These are phyloP conservation scores for Tinea semifulvella DNA, from an alignment of 2,888 invertebrate species.

Conservation along the genomic window DNA sequence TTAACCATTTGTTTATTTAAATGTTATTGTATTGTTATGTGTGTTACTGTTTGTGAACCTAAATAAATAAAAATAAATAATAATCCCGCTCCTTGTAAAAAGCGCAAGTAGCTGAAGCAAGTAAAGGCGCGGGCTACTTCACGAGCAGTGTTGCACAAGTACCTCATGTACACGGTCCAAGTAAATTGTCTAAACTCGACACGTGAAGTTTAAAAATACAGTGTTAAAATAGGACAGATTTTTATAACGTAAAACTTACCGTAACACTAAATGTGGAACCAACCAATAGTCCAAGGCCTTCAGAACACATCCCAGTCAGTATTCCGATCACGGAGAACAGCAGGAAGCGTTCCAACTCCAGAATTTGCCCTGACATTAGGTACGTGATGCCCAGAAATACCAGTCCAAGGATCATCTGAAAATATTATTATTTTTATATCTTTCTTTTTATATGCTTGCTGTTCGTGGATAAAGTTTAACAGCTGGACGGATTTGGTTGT, in stretches of 20 bases:
- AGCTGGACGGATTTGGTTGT: neutral
- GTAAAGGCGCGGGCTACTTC: no score
- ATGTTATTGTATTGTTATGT: no score
- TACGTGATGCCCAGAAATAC: conserved; percentile 62
- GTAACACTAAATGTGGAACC: conserved; percentile 69
- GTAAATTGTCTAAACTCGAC: no score
- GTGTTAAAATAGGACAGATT: conserved; percentile 2
- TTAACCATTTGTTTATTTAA: no score
- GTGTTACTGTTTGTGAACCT: no score
- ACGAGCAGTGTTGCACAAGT: no score
- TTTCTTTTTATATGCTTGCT: neutral
- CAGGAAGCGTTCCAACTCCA: conserved; percentile 70
- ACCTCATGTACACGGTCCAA: no score
- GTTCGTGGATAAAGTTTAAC: neutral
- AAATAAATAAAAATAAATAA: no score
- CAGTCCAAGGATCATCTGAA: conserved; percentile 55
- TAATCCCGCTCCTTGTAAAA: no score
- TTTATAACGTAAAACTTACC: conserved; percentile 55
- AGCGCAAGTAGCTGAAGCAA: no score
- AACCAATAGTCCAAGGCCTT: conserved; percentile 76
- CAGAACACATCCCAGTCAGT: conserved; percentile 72
- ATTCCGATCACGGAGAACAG: conserved; percentile 66
- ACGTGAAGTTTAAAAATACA: no score
- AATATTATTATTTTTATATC: conserved; percentile 16
- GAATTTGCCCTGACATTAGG: conserved; percentile 71